Base-by-base conservation (phyloP, 2,888 invertebrate genomes). In the Tubiluchus corallicola region DNA sequence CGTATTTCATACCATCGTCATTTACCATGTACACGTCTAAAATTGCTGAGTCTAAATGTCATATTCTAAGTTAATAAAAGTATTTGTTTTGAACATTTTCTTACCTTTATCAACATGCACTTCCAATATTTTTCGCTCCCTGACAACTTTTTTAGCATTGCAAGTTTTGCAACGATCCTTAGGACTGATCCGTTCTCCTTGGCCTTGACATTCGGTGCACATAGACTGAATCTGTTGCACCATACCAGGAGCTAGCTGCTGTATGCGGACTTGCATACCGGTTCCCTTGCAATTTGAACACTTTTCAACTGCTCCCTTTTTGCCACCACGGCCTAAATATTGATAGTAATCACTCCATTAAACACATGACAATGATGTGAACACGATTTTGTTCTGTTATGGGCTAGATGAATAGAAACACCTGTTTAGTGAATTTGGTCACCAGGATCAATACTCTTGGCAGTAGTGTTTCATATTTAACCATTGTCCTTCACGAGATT, bases 121-220 rank as follows among this genome's bases (percentile, higher is more conserved):
- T 65, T 96, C 94, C 2, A 96, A 68, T 51, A 92, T 84, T 66
- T 90, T 92, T 47, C 88, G 76, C 55, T 88, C 87, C 43, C 82
- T 74, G 4, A 82, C 72, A 4, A 84, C 82, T 60, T 92, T 96
- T 51, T 79, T 79, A 13, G 94, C 96, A 60, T 76, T 74, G 62
- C 96, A 98, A 47, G 74, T 74, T 68, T 88, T 92, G 72, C 96
- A 98, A 47, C 85, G 75, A 63, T 92, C 87, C 60, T 88, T 88
- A 3, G 84, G 76, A 54, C 77, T 78, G 54, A 85, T 81, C 47
- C 77, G 73, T 63, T 84, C 83, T 20, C 88, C 77, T 52, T 80
- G 76, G 2, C 96, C 96, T 44, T 75, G 71, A 62, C 96, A 96
- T 43, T 85, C 82, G 1, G 70, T 65, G 65, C 92, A 94, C 49